Evolutionary conservation across 1,140 invertebrate genomes (phyloP).

Genomic region (Cotesia vestalis): DNA sequence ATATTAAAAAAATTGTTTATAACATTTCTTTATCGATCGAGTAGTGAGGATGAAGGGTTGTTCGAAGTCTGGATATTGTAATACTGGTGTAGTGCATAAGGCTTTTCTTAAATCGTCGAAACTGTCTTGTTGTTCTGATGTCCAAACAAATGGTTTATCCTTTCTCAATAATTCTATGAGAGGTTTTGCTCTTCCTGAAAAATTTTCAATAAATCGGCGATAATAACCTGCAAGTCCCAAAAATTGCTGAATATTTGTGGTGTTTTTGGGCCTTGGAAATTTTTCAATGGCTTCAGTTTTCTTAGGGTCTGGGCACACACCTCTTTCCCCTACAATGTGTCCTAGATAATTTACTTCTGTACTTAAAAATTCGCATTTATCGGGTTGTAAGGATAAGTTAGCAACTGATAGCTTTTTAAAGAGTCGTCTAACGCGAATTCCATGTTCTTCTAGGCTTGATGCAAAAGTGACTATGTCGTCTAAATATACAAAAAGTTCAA

Average conservation of each 20-base stretch:
- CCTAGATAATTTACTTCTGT: background rate
- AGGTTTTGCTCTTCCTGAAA: too few relatives aligned
- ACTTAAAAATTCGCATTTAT: background rate
- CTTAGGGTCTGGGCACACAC: background rate
- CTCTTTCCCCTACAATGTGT: background rate
- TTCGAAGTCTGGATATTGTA: too few relatives aligned
- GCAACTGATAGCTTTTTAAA: background rate
- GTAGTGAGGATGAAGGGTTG: too few relatives aligned
- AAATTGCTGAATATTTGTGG: background rate
- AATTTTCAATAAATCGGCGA: background rate
- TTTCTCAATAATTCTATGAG: too few relatives aligned
- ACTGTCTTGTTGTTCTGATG: too few relatives aligned
- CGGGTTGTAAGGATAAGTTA: background rate
- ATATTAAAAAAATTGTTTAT: too few relatives aligned
- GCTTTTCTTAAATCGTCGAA: too few relatives aligned
- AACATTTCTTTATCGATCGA: too few relatives aligned
- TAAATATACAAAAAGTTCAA: background rate
- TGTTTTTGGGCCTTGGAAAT: background rate
- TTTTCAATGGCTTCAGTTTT: background rate
- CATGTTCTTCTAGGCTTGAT: background rate
- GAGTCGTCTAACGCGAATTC: background rate
- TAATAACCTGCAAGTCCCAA: too few relatives aligned
- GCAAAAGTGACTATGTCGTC: background rate
- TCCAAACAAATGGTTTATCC: too few relatives aligned
- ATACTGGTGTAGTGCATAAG: too few relatives aligned